These are phyloP conservation scores for Silurus aristotelis DNA, from an alignment of 2,797 vertebrate species.

Conservation along the genomic window DNA sequence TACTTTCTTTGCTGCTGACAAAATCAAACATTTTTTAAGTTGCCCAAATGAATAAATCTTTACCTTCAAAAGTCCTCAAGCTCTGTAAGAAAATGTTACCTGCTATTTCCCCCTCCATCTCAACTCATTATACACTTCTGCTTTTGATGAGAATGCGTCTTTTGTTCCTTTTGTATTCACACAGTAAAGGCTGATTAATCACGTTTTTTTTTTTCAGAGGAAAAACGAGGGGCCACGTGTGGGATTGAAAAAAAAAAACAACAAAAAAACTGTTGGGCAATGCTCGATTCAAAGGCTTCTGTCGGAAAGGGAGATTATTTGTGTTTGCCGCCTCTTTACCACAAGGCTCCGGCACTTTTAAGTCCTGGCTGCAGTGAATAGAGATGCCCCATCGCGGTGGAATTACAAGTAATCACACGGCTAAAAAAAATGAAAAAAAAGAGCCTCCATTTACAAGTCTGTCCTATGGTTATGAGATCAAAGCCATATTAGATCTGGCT, in stretches of 20 bases:
- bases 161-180: conserved; percentile 38
- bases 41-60: neutral
- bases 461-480: conserved; percentile 67
- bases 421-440: neutral
- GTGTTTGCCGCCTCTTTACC: conserved; percentile 60
- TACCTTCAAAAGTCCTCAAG: conserved; percentile 15
- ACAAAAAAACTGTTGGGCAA: conserved; percentile 57
- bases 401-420: conserved; percentile 62
- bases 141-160: conserved; percentile 56
- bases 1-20: conserved; percentile 9
- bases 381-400: conserved; percentile 58
- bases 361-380: conserved; percentile 48
- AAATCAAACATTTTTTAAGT: conserved; percentile 10
- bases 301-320: conserved; percentile 62
- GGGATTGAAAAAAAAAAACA: conserved; percentile 45
- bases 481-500: conserved; percentile 65
- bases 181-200: conserved; percentile 62
- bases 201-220: conserved; percentile 47
- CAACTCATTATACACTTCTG: conserved; percentile 42
- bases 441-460: conserved; percentile 61
- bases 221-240: conserved; percentile 27
- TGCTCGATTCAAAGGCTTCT: conserved; percentile 46
- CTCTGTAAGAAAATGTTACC: conserved; percentile 9
- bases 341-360: conserved; percentile 51
- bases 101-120: conserved; percentile 26